These are phyloP conservation scores for Cosmia pyralina DNA, from an alignment of 2,888 invertebrate species.

Conservation along the genomic window DNA sequence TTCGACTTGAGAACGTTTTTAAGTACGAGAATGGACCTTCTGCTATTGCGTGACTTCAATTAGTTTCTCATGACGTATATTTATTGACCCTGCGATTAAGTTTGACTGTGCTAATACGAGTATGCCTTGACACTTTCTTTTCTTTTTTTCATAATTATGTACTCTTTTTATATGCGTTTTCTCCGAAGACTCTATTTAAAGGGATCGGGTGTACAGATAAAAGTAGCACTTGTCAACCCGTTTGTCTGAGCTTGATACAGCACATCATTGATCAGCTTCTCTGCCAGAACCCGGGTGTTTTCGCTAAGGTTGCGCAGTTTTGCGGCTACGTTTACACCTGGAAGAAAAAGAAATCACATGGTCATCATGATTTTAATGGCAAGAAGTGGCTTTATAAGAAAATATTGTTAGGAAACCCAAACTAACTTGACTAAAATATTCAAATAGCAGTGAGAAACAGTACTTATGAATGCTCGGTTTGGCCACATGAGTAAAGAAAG, in stretches of 20 bases:
- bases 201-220: slow-evolving; percentile 76
- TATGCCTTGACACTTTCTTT: too few relatives aligned
- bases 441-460: neutral
- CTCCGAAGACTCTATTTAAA: slow-evolving; percentile 67
- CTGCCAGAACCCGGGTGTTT: slow-evolving; percentile 82
- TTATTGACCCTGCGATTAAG: too few relatives aligned
- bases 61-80: too few relatives aligned
- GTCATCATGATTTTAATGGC: neutral
- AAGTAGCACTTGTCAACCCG: slow-evolving; percentile 75
- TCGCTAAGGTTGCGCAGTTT: slow-evolving; percentile 82
- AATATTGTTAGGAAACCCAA: neutral
- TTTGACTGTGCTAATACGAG: too few relatives aligned
- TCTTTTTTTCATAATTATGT: too few relatives aligned
- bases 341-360: neutral
- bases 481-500: too few relatives aligned
- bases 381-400: neutral
- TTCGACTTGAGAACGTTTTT: too few relatives aligned
- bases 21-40: too few relatives aligned
- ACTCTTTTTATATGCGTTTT: too few relatives aligned
- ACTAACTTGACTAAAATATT: neutral
- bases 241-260: slow-evolving; percentile 84
- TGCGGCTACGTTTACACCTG: slow-evolving; percentile 86
- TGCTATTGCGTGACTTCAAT: too few relatives aligned
- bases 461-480: neutral
- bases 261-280: slow-evolving; percentile 85